These are phyloP conservation scores for Lobophora halterata DNA, from an alignment of 2,888 invertebrate genomes.

Conservation along the genomic window DNA sequence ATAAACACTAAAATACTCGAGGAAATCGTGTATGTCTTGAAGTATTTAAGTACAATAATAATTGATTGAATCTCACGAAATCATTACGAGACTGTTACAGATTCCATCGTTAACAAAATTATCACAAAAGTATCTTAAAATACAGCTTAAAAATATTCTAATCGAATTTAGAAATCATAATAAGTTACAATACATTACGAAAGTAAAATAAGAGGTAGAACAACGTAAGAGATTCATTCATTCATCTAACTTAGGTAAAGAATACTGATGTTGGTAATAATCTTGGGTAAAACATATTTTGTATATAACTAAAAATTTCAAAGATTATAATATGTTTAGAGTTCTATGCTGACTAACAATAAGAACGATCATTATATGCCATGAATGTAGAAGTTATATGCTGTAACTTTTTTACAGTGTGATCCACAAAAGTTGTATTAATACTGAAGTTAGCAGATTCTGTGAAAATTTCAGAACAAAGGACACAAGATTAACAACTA, in stretches of 20 bases:
- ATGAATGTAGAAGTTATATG: no score
- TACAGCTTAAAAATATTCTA: constrained; percentile 28
- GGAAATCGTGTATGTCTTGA: constrained; percentile 9
- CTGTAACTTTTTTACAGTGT: no score
- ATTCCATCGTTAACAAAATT: constrained; percentile 45
- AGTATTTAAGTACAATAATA: constrained; percentile 25
- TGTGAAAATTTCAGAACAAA: constrained; percentile 2
- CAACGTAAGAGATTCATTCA: constrained; percentile 73
- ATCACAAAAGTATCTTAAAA: constrained; percentile 63
- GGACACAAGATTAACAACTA: constrained; percentile 36
- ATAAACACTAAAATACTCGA: constrained; percentile 35
- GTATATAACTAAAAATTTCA: no score
- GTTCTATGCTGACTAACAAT: no score
- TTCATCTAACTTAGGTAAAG: constrained; percentile 58
- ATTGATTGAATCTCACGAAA: constrained; percentile 15
- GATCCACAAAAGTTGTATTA: not conserved
- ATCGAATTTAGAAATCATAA: constrained; percentile 58
- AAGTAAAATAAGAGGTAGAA: constrained; percentile 76
- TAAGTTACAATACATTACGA: constrained; percentile 66
- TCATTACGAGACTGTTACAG: constrained; percentile 20
- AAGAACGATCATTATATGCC: no score
- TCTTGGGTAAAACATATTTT: constrained; percentile 36
- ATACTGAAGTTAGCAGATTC: constrained; percentile 3
- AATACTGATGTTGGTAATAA: constrained; percentile 76
- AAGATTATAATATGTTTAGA: no score